Conservation (phyloP, 2,888 invertebrate species). For the Endotricha flammealis region DNA sequence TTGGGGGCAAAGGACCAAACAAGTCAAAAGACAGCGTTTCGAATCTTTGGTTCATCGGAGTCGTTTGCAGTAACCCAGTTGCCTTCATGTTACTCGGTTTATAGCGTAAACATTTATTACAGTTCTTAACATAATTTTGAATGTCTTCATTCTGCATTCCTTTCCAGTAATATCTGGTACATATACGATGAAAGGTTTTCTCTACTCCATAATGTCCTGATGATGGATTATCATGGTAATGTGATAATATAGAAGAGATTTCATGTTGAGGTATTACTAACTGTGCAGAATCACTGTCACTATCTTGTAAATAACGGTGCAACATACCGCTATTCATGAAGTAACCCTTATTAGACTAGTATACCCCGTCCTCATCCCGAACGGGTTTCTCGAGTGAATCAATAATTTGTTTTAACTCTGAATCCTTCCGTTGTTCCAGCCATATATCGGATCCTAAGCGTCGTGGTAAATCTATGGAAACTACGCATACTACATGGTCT, state of each 20-base stretch:
- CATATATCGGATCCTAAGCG: not conserved
- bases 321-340: slow-evolving; percentile 23
- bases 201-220: slow-evolving; percentile 6
- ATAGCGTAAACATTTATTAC: slow-evolving; percentile 6
- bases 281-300: slow-evolving; percentile 19
- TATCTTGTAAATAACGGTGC: slow-evolving; percentile 18
- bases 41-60: slow-evolving; percentile 7
- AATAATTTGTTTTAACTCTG: not conserved
- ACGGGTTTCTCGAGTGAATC: not conserved
- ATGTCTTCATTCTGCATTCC: slow-evolving; percentile 17
- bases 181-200: slow-evolving; percentile 16
- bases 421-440: not conserved
- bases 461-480: not conserved
- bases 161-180: slow-evolving; percentile 18
- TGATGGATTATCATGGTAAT: slow-evolving; percentile 16
- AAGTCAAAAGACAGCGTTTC: slow-evolving; percentile 9
- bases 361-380: slow-evolving; percentile 2
- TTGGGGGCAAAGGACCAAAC: slow-evolving; percentile 9
- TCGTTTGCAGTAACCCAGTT: slow-evolving; percentile 8
- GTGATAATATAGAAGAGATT: slow-evolving; percentile 14
- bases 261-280: slow-evolving; percentile 24
- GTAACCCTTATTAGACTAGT: slow-evolving; percentile 25
- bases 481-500: not conserved
- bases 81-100: slow-evolving; percentile 10
- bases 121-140: not conserved